Evolutionary conservation across 1,140 invertebrate genomes (phyloP).

Genomic region (Thereuonema tuberculata): DNA sequence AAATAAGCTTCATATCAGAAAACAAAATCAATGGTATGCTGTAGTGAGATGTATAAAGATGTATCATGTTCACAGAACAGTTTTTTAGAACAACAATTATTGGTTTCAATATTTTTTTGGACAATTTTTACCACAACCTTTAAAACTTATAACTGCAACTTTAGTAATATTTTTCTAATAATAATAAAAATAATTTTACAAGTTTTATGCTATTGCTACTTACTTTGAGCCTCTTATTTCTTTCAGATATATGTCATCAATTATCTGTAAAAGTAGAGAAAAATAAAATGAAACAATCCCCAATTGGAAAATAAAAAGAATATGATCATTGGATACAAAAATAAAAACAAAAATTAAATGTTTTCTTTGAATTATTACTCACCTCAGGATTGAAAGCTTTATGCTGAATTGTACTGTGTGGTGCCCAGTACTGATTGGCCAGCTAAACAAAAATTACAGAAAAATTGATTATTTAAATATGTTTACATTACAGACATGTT

Average conservation of each 20-base stretch:
- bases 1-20: too few species aligned
- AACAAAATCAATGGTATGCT: too few species aligned
- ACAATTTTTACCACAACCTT: conserved; percentile 17
- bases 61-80: too few species aligned
- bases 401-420: conserved; percentile 22
- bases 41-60: too few species aligned
- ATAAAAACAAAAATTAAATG: neutral
- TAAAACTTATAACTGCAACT: conserved; percentile 5
- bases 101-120: conserved; percentile 22
- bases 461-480: conserved; percentile 4
- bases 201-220: conserved; percentile 11
- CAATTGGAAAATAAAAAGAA: neutral
- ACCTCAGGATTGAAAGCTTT: conserved; percentile 26
- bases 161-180: conserved; percentile 8
- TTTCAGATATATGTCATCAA: conserved; percentile 33
- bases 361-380: conserved; percentile 12
- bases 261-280: conserved; percentile 22
- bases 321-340: neutral
- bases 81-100: conserved; percentile 9
- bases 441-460: conserved; percentile 23
- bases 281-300: neutral
- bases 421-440: conserved; percentile 29
- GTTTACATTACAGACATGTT: neutral
- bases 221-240: conserved; percentile 32
- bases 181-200: conserved; percentile 2